Conservation (phyloP, 2,888 invertebrate species). For the Orchestes rusci region DNA sequence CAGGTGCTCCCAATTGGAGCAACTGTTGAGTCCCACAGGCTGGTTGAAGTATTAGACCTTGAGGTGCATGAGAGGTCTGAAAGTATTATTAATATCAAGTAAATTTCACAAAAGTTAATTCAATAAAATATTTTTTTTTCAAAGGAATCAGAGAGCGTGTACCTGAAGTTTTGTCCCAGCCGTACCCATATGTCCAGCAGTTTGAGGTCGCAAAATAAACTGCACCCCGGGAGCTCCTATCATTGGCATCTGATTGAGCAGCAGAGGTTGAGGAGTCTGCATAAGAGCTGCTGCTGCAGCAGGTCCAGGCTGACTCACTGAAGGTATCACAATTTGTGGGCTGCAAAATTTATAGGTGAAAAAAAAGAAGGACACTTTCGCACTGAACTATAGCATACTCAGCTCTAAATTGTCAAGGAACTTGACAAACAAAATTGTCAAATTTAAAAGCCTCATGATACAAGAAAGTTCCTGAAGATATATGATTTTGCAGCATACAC, state of each 20-base stretch:
- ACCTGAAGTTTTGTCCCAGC: conserved; percentile 25
- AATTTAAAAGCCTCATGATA: too few species aligned
- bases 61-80: conserved; percentile 36
- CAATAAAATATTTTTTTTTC: conserved; percentile 1
- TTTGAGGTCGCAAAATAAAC: conserved; percentile 59
- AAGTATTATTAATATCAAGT: conserved; percentile 1
- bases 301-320: conserved; percentile 31
- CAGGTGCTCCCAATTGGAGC: conserved; percentile 37
- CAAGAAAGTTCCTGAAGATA: too few species aligned
- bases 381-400: too few species aligned
- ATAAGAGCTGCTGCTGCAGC: conserved; percentile 37
- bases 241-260: conserved; percentile 43
- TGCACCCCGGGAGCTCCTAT: conserved; percentile 59
- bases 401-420: too few species aligned
- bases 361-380: too few species aligned
- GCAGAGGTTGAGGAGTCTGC: conserved; percentile 41
- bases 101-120: conserved; percentile 9
- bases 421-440: too few species aligned
- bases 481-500: too few species aligned
- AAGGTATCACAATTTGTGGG: conserved; percentile 42
- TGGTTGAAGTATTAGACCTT: conserved; percentile 41
- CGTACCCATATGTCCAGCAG: conserved; percentile 35
- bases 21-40: conserved; percentile 35
- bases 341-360: too few species aligned
- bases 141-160: background rate